Conservation (phyloP, 2,797 vertebrate species). For the Leucoraja ocellata region DNA sequence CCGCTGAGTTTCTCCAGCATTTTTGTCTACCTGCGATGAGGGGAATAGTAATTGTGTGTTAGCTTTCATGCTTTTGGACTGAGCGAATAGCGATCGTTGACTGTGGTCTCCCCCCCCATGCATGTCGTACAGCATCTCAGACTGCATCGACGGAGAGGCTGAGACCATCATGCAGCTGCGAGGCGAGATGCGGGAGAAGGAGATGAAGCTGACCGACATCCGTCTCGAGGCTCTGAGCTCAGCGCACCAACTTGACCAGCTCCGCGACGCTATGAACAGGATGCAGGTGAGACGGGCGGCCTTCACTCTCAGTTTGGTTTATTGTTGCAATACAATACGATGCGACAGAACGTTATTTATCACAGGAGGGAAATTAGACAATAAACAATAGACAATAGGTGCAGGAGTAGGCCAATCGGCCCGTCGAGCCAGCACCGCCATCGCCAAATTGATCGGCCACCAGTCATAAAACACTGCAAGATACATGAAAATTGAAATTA, state of each 20-base stretch:
- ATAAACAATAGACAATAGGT: no score
- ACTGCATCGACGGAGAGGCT: slow-evolving; percentile 83
- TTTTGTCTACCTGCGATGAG: no score
- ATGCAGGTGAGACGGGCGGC: slow-evolving; percentile 75
- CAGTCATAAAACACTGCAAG: no score
- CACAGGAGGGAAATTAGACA: no score
- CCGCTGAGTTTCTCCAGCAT: no score
- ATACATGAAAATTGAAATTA: no score
- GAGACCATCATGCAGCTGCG: slow-evolving; percentile 91
- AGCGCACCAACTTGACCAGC: slow-evolving; percentile 94
- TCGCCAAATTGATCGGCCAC: no score
- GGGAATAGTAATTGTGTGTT: background rate
- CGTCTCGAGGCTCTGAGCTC: slow-evolving; percentile 93
- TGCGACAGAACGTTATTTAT: no score
- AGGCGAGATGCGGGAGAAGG: slow-evolving; percentile 90
- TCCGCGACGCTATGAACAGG: slow-evolving; percentile 92
- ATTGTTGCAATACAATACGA: no score
- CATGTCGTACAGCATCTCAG: slow-evolving; percentile 67
- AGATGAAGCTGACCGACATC: slow-evolving; percentile 97
- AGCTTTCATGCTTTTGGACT: background rate
- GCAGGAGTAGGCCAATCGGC: no score
- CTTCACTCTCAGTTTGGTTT: background rate
- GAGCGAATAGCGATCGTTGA: background rate
- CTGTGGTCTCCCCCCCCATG: no score
- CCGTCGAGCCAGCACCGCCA: no score